These are phyloP conservation scores for Halyomorpha halys DNA, from an alignment of 1,140 invertebrate genomes.

Conservation along the genomic window DNA sequence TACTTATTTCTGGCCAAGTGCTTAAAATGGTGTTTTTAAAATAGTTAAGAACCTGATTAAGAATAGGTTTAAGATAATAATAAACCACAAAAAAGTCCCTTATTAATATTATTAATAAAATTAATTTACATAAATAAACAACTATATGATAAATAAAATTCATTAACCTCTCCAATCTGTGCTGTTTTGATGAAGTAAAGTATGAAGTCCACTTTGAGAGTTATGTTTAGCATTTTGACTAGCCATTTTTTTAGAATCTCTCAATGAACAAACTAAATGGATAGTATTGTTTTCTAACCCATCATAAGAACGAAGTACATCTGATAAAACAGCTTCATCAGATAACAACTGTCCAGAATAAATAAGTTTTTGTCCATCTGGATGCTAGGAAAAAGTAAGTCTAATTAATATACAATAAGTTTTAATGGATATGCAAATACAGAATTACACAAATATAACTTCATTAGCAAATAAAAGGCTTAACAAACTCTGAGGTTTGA, in stretches of 20 bases:
- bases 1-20: too few species aligned
- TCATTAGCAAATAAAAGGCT: too few species aligned
- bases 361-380: constrained; percentile 74
- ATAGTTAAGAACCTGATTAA: too few species aligned
- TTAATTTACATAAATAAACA: too few species aligned
- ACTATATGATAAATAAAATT: too few species aligned
- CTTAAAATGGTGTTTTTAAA: too few species aligned
- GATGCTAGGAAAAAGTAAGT: constrained; percentile 14
- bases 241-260: constrained; percentile 3
- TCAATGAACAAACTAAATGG: constrained; percentile 62
- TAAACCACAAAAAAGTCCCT: too few species aligned
- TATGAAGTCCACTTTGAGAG: not conserved
- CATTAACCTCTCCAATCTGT: not conserved
- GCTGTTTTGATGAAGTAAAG: not conserved
- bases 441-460: not conserved
- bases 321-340: constrained; percentile 63
- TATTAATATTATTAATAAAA: too few species aligned
- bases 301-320: constrained; percentile 65
- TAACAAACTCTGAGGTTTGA: too few species aligned
- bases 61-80: too few species aligned
- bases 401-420: not conserved
- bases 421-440: not conserved
- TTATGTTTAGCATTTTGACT: not conserved
- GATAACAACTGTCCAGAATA: constrained; percentile 79
- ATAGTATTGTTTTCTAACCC: constrained; percentile 62